Evolutionary conservation across 2,888 invertebrate species (phyloP), one percentile per base, ranked within the genome.

Genomic region (Drosophila yooni): DNA sequence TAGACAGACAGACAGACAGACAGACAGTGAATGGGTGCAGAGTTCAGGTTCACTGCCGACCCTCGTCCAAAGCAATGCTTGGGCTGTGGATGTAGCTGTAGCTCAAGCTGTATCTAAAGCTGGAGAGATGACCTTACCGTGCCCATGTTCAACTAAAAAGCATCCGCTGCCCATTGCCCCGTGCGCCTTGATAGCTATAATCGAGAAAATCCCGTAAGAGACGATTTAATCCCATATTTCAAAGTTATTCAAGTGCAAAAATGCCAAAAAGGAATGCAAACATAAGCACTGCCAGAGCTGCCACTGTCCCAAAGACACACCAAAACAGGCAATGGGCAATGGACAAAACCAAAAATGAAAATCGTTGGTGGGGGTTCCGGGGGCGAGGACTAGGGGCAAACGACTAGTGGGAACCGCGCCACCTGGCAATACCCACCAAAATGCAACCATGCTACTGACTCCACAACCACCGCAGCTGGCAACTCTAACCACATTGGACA

Each of bases 241-340:
- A 91, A 90, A 92, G 88, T 92, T 90, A 91, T 84, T 91, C 91
- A 91, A 91, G 91, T 92, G 92, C 88, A 91, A 92, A 92, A 91
- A 91, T 91, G 91, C 87, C 91, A 92, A 85, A 89, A 88, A 83
- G 83, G 87, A 91, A 85, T 84, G 85, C 82, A 84, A 86, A 91
- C 89, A 88, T 88, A 89, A 89, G 89, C 89, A 87, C 88, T 84
- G 76, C 78, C 82, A 74, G 84, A 60, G 74, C 64, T 65, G 71
- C 75, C 75, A 70, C 62, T 54, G 67, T 69, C 64, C 73, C 66
- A 76, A 66, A 76, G 64, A 79, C 66, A 77, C 77, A 63, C 70
- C 70, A 57, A 65, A 62, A n/a, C 46, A 34, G 50, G 46, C 51
- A 51, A 43, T 56, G 65, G 65, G 56, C 67, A 58, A 48, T 56